These are phyloP conservation scores for Phyllostomus discolor DNA, from an alignment of 2,113 vertebrate genomes.

Conservation along the genomic window DNA sequence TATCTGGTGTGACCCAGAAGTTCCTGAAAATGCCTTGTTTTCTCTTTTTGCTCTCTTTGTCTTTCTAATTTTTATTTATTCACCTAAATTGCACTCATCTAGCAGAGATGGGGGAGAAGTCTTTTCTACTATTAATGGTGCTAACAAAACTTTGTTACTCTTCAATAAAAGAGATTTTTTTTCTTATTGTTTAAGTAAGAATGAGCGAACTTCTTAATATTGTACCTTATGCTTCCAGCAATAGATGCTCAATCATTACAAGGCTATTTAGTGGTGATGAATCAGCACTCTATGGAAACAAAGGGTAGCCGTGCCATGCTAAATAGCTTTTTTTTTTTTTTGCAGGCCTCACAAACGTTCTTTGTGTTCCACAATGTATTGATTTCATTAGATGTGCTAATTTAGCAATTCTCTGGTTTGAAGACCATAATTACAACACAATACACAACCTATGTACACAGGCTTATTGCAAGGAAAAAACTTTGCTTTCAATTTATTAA, in stretches of 20 bases:
- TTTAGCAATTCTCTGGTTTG: conserved; percentile 79
- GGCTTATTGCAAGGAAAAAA: conserved; percentile 53
- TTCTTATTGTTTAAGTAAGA: background rate
- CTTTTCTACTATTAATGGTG: background rate
- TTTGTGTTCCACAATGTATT: conserved; percentile 72
- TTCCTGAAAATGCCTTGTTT: background rate
- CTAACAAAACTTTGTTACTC: conserved; percentile 2
- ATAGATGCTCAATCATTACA: conserved; percentile 46
- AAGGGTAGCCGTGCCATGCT: conserved; percentile 61
- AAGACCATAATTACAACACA: conserved; percentile 75
- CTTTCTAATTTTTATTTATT: background rate
- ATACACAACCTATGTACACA: conserved; percentile 64
- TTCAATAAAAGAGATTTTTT: background rate
- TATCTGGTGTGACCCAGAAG: background rate
- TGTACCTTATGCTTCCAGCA: background rate
- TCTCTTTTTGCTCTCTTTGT: background rate
- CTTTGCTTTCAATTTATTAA: conserved; percentile 62
- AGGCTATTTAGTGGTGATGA: conserved; percentile 62
- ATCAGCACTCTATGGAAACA: conserved; percentile 55
- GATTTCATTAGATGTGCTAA: conserved; percentile 79
- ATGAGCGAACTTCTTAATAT: conserved; percentile 21
- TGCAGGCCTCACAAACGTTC: conserved; percentile 64
- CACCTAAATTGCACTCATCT: background rate
- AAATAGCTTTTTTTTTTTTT: conserved; percentile 65
- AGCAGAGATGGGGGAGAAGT: background rate